A percentile compares a stretch with the other conserved stretches of the same genome.
Conservation (phyloP, 2,113 vertebrate species). For the Atrichornis clamosus region DNA sequence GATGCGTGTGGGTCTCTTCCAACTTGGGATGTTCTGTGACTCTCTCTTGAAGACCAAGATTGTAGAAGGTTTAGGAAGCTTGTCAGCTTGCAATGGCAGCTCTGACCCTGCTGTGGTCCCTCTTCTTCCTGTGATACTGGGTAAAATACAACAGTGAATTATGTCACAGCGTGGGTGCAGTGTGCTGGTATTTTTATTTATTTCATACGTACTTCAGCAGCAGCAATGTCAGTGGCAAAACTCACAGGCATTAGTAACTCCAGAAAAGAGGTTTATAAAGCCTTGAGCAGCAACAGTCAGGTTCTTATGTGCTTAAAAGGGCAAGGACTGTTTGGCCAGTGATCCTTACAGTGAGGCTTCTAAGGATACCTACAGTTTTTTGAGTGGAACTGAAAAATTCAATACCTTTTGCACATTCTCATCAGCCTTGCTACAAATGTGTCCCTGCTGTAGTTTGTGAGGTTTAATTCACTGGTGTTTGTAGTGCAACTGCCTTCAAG, state of each 20-base stretch:
- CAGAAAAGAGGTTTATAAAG: neutral
- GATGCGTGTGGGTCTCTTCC: neutral
- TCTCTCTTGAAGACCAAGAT: neutral
- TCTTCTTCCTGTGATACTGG: neutral
- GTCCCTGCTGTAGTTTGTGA: neutral
- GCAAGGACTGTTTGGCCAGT: neutral
- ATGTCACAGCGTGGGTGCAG: neutral
- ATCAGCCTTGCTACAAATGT: neutral
- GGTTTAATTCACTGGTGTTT: neutral
- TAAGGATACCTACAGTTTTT: neutral
- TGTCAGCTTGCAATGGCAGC: neutral
- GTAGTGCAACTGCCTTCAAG: neutral
- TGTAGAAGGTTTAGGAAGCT: neutral
- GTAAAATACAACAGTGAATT: neutral
- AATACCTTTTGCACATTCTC: neutral
- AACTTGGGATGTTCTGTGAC: rapidly evolving
- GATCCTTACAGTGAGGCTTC: neutral
- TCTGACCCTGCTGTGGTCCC: neutral
- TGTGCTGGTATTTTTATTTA: neutral
- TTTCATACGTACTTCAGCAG: neutral
- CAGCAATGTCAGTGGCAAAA: neutral
- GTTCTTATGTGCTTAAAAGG: neutral
- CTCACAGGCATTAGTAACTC: rapidly evolving
- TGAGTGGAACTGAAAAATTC: neutral
- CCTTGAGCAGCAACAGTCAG: neutral